Evolutionary conservation across 2,113 vertebrate genomes (phyloP).

Genomic region (Sinosuthora webbiana): DNA sequence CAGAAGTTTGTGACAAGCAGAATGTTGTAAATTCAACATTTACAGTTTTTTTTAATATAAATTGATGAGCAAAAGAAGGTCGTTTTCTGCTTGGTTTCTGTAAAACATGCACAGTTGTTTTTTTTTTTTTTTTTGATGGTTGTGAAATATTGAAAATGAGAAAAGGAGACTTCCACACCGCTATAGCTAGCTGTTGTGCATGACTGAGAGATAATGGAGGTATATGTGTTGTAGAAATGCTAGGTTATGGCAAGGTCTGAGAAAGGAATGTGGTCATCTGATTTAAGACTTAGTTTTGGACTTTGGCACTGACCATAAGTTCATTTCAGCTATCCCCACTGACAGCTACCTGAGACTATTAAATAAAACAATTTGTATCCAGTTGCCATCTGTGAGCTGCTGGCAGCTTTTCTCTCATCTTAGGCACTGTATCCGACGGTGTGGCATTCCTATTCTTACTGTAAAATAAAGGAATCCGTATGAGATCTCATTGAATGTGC

Average conservation of each 20-base stretch:
- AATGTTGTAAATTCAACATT: background rate
- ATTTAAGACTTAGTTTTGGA: background rate
- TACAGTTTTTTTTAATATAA: background rate
- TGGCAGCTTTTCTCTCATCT: background rate
- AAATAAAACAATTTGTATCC: background rate
- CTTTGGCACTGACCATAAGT: background rate
- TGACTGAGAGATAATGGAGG: background rate
- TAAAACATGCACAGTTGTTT: background rate
- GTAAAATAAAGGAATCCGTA: background rate
- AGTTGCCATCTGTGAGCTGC: background rate
- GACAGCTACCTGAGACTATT: background rate
- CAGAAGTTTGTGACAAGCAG: background rate
- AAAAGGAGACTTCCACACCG: background rate
- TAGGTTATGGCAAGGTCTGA: background rate
- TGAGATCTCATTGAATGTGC: background rate
- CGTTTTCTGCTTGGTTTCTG: background rate
- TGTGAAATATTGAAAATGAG: background rate
- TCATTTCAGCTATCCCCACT: background rate
- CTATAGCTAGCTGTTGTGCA: background rate
- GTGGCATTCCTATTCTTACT: background rate
- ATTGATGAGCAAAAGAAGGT: background rate
- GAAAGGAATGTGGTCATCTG: background rate
- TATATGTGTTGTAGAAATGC: background rate
- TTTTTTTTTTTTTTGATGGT: background rate
- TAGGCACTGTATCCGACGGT: background rate